Conservation (phyloP, 1,140 invertebrate species). For the Tachypleus tridentatus region DNA sequence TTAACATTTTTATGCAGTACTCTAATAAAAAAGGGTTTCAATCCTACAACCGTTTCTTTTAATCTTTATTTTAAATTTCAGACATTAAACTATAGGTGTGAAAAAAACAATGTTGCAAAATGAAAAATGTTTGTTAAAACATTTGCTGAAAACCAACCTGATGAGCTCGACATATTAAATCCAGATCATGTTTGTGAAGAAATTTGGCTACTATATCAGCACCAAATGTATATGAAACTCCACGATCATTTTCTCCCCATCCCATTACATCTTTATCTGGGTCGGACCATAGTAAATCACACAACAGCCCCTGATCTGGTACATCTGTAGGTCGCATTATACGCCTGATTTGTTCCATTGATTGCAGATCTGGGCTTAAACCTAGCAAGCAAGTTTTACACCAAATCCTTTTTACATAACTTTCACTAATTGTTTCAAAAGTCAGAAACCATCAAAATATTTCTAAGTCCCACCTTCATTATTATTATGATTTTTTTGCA, state of each 20-base stretch:
- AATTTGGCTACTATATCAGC: conserved; percentile 90
- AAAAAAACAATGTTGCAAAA: no score
- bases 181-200: conserved; percentile 85
- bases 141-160: conserved; percentile 46
- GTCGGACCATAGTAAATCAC: conserved; percentile 79
- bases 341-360: conserved; percentile 65
- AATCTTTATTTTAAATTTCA: no score
- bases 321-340: conserved; percentile 55
- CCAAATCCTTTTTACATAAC: no score
- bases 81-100: no score
- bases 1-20: no score
- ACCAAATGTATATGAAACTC: conserved; percentile 91
- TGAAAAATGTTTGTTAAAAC: no score
- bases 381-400: conserved; percentile 28
- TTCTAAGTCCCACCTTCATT: no score
- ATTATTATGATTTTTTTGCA: no score
- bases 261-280: conserved; percentile 56
- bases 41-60: no score
- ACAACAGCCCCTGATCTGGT: conserved; percentile 56
- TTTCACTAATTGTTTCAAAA: no score
- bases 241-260: conserved; percentile 92
- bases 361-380: conserved; percentile 73
- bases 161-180: conserved; percentile 92
- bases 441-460: no score
- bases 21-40: no score